Conservation (phyloP, 2,797 vertebrate species). For the Acomys russatus region DNA sequence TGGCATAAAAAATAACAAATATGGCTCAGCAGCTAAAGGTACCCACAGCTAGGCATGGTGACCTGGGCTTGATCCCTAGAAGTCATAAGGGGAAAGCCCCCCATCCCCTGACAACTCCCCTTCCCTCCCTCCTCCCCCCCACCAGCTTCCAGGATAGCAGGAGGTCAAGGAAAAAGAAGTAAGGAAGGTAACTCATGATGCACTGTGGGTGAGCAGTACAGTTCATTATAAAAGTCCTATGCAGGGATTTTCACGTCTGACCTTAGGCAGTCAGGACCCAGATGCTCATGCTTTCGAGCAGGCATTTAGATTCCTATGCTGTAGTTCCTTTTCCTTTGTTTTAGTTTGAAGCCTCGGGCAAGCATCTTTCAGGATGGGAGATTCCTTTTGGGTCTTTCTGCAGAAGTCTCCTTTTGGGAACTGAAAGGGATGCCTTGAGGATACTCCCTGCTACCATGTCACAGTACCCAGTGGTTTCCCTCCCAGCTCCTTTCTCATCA, state of each 20-base stretch:
- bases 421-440: background rate
- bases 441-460: background rate
- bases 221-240: background rate
- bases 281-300: background rate
- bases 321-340: background rate
- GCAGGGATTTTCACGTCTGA: background rate
- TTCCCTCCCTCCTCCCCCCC: background rate
- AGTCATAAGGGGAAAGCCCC: background rate
- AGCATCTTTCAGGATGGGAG: background rate
- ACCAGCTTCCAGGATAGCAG: background rate
- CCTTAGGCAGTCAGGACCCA: background rate
- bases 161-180: background rate
- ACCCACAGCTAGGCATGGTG: background rate
- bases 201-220: background rate
- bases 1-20: background rate
- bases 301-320: background rate
- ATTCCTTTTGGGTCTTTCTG: background rate
- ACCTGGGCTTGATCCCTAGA: background rate
- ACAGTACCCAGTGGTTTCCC: background rate
- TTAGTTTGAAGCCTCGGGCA: background rate
- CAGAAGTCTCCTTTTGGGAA: background rate
- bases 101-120: background rate
- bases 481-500: background rate
- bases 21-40: background rate
- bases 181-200: background rate